phyloP scores from a whole-genome alignment of 2,888 invertebrate species.

The Diplolepis rosae region DNA sequence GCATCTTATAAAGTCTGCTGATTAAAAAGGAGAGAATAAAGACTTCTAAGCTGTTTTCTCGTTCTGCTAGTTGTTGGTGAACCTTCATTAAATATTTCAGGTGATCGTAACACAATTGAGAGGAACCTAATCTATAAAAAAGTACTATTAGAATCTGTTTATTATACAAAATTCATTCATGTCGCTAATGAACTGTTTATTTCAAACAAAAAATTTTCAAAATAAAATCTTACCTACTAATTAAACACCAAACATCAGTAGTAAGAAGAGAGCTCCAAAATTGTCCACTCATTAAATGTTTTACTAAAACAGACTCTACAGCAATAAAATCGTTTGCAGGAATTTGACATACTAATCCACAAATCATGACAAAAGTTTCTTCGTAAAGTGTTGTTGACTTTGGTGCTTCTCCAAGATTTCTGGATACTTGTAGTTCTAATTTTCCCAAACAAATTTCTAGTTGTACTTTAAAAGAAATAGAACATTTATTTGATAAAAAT shows the following conservation, averaged over 20 bases:
- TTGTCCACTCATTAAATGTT: constrained; percentile 60
- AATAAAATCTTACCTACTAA: constrained; percentile 57
- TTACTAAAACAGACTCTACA: constrained; percentile 60
- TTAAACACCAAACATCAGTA: constrained; percentile 64
- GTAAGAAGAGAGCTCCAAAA: constrained; percentile 64
- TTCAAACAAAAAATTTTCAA: constrained; percentile 1
- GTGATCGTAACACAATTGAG: constrained; percentile 59
- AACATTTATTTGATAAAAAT: too few relatives aligned
- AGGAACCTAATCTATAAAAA: constrained; percentile 57
- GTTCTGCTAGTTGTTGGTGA: constrained; percentile 52
- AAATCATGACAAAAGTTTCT: constrained; percentile 58
- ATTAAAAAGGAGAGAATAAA: constrained; percentile 60
- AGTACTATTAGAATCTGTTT: too few relatives aligned
- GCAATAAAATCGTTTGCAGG: constrained; percentile 53
- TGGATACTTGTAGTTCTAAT: constrained; percentile 47
- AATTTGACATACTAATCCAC: constrained; percentile 54
- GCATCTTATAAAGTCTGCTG: constrained; percentile 57
- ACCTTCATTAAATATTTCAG: constrained; percentile 60
- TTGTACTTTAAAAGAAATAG: constrained; percentile 54
- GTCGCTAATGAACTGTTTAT: constrained; percentile 8
- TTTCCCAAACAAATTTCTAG: constrained; percentile 55
- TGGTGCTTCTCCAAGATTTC: constrained; percentile 42
- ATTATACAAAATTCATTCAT: constrained; percentile 25
- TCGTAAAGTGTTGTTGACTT: constrained; percentile 58
- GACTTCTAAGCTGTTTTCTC: constrained; percentile 55